Base-by-base conservation (phyloP, 1,140 invertebrate species). In the Diachasma alloeum region DNA sequence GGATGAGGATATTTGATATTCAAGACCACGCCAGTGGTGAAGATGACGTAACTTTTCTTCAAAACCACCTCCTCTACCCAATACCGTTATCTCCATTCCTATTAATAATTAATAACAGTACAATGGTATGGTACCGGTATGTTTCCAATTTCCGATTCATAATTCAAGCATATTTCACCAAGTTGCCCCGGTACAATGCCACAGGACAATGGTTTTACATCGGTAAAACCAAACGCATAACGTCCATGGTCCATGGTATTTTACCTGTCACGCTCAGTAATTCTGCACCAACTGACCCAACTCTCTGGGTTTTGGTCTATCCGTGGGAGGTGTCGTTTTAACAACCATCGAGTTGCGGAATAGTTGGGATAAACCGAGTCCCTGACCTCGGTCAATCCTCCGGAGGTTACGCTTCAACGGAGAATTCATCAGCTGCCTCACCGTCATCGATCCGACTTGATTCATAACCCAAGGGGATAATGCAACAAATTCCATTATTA, bases 61-160 rank as follows among this genome's bases (percentile, higher is more conserved):
- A n/a, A 17, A 36, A 72, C 19, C 19, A 53, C 42, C 67, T 42
- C 17, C 67, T 17, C 37, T 48, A 31, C 13, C 10, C 37, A 68
- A 37, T 76, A 22, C 74, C 74, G 74, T 76, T 76, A 76, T 22
- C 31, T 68, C 36, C 72, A 42, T 39, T 66, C 39, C 67, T 76
- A 71, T 71, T 76, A 76, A 76, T 71, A 76, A 76, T 76, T 76
- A 76, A 76, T 76, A 76, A 76, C 74, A 76, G 74, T 76, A 76
- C 68, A 76, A 71, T 69, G 66, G 63, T 19, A 17, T 36, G 39
- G 44, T 68, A 68, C 66, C 59, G 53, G 22, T 74, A 46, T 74
- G 67, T 74, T 74, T 66, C 72, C 72, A 22, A 74, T 66, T 74
- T 74, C 59, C 72, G 72, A 74, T 74, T 67, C 56, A 74, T 74